Evolutionary conservation across 2,797 vertebrate species (phyloP).

Genomic region (Naso thynnoides): DNA sequence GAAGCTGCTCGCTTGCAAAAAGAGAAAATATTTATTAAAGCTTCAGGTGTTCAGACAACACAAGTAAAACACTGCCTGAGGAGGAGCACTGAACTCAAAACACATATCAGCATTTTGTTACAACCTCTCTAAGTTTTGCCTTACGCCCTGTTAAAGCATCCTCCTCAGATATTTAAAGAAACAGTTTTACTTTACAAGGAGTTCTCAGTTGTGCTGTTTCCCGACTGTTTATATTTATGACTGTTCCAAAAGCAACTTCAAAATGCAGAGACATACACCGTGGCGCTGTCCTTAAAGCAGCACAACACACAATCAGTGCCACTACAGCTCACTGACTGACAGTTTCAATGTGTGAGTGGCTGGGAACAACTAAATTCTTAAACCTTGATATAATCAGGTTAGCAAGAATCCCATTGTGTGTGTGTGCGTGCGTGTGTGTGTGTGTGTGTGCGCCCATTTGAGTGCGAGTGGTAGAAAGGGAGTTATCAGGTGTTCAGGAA

Average conservation of each 20-base stretch:
- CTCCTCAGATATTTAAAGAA: not conserved
- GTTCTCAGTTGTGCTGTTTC: not conserved
- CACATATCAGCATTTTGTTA: slow-evolving; percentile 13
- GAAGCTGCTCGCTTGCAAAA: slow-evolving; percentile 13
- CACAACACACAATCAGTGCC: not conserved
- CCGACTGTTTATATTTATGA: not conserved
- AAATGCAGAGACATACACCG: not conserved
- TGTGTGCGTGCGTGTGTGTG: not conserved
- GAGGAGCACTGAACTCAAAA: not conserved
- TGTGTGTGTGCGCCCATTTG: not conserved
- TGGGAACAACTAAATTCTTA: not conserved
- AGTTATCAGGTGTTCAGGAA: slow-evolving; percentile 73
- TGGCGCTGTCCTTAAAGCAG: not conserved
- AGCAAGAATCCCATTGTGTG: not conserved
- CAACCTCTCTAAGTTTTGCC: not conserved
- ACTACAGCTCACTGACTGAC: not conserved
- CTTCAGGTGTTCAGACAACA: slow-evolving; percentile 9
- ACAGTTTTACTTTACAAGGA: not conserved
- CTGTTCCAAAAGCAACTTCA: not conserved
- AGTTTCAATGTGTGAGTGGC: too few relatives aligned
- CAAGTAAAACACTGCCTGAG: slow-evolving; percentile 8
- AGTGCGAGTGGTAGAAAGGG: slow-evolving; percentile 2
- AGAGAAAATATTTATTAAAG: slow-evolving; percentile 11
- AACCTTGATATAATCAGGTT: not conserved
- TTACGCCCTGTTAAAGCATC: slow-evolving; percentile 10